Conservation (phyloP, 2,797 vertebrate species). For the Poeciliopsis presidionis region DNA sequence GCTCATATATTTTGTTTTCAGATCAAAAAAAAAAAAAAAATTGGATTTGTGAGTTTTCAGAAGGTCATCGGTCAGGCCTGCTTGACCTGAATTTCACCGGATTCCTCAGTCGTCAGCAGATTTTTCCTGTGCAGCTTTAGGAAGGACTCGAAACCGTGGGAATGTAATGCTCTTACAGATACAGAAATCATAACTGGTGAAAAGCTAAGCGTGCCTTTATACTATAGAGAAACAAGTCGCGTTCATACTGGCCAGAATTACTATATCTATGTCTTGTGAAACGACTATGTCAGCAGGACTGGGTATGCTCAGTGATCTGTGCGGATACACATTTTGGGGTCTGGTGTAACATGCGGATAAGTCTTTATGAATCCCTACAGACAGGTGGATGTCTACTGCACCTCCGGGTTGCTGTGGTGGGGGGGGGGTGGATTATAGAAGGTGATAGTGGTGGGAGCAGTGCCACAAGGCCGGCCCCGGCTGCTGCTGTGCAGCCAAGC, state of each 20-base stretch:
- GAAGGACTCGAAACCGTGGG: not conserved
- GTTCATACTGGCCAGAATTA: not conserved
- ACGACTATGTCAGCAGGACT: slow-evolving; percentile 9
- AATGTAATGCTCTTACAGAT: not conserved
- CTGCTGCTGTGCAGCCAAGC: slow-evolving; percentile 74
- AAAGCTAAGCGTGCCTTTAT: not conserved
- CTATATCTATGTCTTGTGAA: not conserved
- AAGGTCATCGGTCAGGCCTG: not conserved
- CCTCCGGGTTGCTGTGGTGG: slow-evolving; percentile 57
- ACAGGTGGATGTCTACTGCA: slow-evolving; percentile 73
- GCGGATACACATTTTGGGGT: slow-evolving; percentile 8
- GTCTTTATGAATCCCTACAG: slow-evolving; percentile 47
- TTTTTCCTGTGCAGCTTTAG: not conserved
- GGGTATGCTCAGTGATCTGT: slow-evolving; percentile 10
- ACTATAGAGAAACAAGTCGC: not conserved
- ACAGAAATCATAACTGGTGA: not conserved
- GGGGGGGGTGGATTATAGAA: slow-evolving; percentile 65
- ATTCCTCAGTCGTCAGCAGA: not conserved
- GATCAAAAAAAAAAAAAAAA: not conserved
- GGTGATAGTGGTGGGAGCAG: slow-evolving; percentile 64
- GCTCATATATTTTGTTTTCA: not conserved
- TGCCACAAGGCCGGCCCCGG: slow-evolving; percentile 55
- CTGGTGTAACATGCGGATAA: slow-evolving; percentile 26
- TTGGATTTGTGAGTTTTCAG: not conserved
- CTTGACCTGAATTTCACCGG: not conserved